Percentiles rank a stretch among this genome's conserved stretches.
Evolutionary conservation across 2,113 vertebrate genomes (phyloP).

Genomic region (Thamnophis sirtalis): DNA sequence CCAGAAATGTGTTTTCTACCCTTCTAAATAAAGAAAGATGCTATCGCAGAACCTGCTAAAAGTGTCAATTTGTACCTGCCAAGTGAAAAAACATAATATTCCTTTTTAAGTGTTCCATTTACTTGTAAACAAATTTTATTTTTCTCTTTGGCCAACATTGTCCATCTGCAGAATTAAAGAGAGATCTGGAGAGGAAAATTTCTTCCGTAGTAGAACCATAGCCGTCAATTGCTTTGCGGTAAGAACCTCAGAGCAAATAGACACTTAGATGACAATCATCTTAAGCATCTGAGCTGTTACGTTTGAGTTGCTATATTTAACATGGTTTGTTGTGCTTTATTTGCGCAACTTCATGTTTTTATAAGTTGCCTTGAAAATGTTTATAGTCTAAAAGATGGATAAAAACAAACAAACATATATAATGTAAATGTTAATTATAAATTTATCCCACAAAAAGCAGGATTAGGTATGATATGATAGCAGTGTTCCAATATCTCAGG

Average conservation of each 20-base stretch:
- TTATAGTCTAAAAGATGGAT: background rate
- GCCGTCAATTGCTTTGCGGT: background rate
- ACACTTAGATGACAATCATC: background rate
- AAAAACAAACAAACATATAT: background rate
- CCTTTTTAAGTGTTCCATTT: background rate
- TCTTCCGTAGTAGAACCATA: background rate
- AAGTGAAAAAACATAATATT: conserved; percentile 1
- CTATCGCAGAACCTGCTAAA: conserved; percentile 13
- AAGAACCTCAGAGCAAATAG: background rate
- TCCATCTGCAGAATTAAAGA: background rate
- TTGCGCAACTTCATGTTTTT: background rate
- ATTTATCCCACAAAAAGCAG: background rate
- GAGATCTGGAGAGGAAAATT: background rate
- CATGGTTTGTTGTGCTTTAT: background rate
- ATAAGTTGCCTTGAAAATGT: background rate
- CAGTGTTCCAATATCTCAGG: too few relatives aligned
- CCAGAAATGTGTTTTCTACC: background rate
- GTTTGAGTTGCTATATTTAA: background rate
- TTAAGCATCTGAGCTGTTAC: background rate
- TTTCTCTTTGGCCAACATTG: background rate
- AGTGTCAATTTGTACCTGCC: background rate
- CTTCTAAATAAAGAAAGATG: conserved; percentile 14
- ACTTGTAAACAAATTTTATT: conserved; percentile 4
- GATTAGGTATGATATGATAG: too few relatives aligned
- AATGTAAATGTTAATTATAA: background rate